Base-by-base conservation (phyloP, 2,888 invertebrate genomes). In the Temnothorax ravouxi region DNA sequence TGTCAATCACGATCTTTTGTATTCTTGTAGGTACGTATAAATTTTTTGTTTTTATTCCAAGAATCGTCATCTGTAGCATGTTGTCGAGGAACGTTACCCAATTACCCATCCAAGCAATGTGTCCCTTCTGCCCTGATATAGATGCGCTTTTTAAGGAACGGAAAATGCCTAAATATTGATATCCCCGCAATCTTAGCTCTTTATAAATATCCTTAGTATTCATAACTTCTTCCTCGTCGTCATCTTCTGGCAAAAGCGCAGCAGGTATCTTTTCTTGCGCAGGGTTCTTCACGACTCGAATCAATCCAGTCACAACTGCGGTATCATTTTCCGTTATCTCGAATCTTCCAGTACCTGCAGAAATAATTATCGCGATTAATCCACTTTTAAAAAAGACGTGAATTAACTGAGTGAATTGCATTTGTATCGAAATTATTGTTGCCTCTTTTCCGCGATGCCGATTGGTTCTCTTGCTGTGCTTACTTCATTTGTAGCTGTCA, bases 11-110 rank as follows among this genome's bases (percentile, higher is more conserved):
- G 4, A 97, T 85, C 84, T 95, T 96, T 61, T 95, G 95, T 72
- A 97, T 95, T 25, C 95, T 95, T 1, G 96, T 96, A 0, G 97
- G 97, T 11, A 97, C 95, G 84, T 95, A 95, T 0, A 97, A 93
- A 44, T 95, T 93, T 76, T n/a, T 95, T 93, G 95, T 93, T 29
- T 95, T 94, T 25, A 93, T 88, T 2, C 94, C 93, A 0, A 96
- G 85, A 50, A 97, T 95, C 59, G 96, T 95, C 89, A 96, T 95
- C 91, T 97, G 97, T 52, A 97, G 94, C 96, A 97, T 96, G 18
- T 96, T 96, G 91, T 97, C 97, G 93, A 97, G 95, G 93, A 97
- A 97, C 0, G 96, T 95, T 4, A 97, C 96, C 97, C 97, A 97
- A 91, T 97, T 96, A 83, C 96, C 18, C 94, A 94, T 97, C n/a